These are phyloP conservation scores for Alauda arvensis DNA, from an alignment of 2,797 vertebrate genomes.

Conservation along the genomic window DNA sequence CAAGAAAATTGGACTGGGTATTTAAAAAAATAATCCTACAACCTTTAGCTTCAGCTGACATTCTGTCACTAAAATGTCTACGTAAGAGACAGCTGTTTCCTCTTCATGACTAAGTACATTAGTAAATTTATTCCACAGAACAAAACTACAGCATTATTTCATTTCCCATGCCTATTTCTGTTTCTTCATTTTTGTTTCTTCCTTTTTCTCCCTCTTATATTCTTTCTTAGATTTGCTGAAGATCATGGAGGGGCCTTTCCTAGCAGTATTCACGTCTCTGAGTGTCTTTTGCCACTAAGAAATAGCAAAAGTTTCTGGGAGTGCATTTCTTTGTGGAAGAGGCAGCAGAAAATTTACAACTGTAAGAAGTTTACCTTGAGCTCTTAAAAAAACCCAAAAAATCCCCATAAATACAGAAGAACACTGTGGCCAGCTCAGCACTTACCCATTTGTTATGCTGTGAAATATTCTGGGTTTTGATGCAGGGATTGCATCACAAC, in stretches of 20 bases:
- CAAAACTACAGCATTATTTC: slow-evolving; percentile 1
- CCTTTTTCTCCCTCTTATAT: fast-evolving
- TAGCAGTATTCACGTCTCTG: background rate
- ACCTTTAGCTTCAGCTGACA: slow-evolving; percentile 38
- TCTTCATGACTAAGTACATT: slow-evolving; percentile 53
- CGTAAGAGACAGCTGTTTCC: slow-evolving; percentile 27
- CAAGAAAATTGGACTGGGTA: background rate
- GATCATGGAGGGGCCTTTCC: background rate
- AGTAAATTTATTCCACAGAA: slow-evolving; percentile 38
- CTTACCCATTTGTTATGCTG: background rate
- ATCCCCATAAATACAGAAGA: background rate
- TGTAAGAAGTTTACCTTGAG: background rate
- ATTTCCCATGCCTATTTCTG: background rate
- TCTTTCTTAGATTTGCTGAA: background rate
- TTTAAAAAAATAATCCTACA: background rate
- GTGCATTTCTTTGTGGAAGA: background rate
- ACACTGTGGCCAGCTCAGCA: background rate
- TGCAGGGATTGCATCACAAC: background rate
- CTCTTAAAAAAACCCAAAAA: background rate
- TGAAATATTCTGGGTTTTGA: background rate
- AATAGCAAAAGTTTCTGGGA: background rate
- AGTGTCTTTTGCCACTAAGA: background rate
- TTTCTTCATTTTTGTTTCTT: background rate
- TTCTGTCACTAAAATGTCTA: slow-evolving; percentile 36
- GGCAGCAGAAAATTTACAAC: background rate